A percentile compares a stretch with the other conserved stretches of the same genome.
Conservation (phyloP, 2,113 vertebrate genomes). For the Lophotis ruficrista region DNA sequence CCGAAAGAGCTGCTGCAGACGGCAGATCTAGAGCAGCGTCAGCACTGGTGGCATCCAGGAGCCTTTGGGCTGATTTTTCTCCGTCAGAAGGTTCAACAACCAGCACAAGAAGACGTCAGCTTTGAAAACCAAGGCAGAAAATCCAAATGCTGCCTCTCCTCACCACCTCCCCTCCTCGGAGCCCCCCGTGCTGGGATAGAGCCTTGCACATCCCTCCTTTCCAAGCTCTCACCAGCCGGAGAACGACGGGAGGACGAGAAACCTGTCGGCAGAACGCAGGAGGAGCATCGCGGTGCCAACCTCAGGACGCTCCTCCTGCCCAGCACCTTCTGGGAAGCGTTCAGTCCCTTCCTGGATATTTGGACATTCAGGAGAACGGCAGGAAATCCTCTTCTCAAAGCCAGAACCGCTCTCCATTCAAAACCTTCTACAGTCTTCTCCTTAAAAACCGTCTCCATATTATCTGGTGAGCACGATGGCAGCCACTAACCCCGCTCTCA, state of each 20-base stretch:
- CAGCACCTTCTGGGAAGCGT: not conserved
- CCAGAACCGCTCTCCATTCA: not conserved
- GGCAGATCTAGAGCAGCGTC: not conserved
- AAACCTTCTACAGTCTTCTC: not conserved
- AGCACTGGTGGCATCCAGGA: not conserved
- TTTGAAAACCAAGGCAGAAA: not conserved
- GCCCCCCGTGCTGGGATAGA: not conserved
- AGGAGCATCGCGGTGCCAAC: fast-evolving
- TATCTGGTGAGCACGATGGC: not conserved
- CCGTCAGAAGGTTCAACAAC: not conserved
- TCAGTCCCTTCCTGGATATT: not conserved
- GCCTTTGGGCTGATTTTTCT: not conserved
- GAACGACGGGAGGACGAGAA: not conserved
- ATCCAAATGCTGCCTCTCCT: not conserved
- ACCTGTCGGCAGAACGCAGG: fast-evolving
- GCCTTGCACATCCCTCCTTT: fast-evolving
- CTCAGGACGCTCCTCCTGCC: not conserved
- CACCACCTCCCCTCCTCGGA: not conserved
- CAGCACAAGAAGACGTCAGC: fast-evolving
- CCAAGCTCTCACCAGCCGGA: fast-evolving
- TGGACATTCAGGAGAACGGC: not conserved
- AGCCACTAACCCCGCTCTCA: not conserved
- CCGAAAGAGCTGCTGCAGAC: not conserved
- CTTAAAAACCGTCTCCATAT: not conserved
- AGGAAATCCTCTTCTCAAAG: not conserved